Conservation (phyloP, 1,140 invertebrate genomes). For the Oreohelix idahoensis region DNA sequence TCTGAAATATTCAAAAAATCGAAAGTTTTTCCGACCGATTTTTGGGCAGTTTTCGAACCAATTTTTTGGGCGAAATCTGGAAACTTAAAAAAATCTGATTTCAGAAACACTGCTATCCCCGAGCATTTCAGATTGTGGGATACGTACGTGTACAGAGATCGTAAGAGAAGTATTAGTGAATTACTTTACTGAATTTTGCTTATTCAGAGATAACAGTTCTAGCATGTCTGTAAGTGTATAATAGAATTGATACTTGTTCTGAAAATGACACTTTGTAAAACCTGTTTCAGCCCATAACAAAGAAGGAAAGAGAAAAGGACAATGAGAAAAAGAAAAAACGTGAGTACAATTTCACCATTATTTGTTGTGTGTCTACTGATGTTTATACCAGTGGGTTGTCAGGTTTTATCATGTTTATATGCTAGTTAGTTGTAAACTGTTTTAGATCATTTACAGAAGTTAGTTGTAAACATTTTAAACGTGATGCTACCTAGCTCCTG, state of each 20-base stretch:
- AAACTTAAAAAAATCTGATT: too few relatives aligned
- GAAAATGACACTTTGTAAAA: not conserved
- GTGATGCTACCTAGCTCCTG: too few relatives aligned
- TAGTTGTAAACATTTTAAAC: not conserved
- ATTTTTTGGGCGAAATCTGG: too few relatives aligned
- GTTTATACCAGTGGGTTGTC: not conserved
- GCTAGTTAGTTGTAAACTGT: not conserved
- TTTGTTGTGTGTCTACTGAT: not conserved
- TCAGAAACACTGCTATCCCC: too few relatives aligned
- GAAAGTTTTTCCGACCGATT: too few relatives aligned
- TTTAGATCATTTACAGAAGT: not conserved
- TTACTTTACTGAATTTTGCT: not conserved
- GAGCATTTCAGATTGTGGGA: too few relatives aligned
- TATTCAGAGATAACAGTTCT: not conserved
- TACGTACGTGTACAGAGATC: not conserved
- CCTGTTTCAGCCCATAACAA: constrained; percentile 24
- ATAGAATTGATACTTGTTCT: not conserved
- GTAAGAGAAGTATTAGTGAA: not conserved
- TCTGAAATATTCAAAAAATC: too few relatives aligned
- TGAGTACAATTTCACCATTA: constrained; percentile 3
- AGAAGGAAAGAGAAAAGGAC: constrained; percentile 33
- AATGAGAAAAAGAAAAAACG: constrained; percentile 37
- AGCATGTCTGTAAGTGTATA: not conserved
- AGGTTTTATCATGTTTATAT: not conserved
- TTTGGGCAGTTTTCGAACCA: too few relatives aligned